Evolutionary conservation across 2,797 vertebrate genomes (phyloP), one percentile per base, ranked within the genome.

Genomic region (Ceyx erithaca): DNA sequence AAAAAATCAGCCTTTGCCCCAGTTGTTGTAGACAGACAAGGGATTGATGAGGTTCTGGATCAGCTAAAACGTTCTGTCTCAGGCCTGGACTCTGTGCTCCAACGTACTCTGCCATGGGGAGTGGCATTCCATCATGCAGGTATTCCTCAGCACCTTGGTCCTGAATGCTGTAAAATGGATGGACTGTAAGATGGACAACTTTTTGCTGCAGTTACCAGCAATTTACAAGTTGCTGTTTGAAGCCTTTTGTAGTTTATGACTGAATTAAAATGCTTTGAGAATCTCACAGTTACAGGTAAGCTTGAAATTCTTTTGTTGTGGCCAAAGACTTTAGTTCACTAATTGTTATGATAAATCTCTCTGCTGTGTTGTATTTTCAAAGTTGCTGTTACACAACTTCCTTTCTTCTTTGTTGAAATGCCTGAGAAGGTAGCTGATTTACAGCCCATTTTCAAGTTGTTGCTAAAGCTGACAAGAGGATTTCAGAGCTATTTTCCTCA

Each of bases 91-190:
- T 97, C 98, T 37, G 98, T 98, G 46, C 98, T 99, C 23, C 98
- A 98, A 64, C 98, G 98, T 70, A 98, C 99, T 30, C 98, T 99
- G 76, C 98, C 98, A 0, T 99, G 98, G 98, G 99, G 99, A 18
- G 99, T 99, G 87, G 99, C 98, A 28, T 99, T 99, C 96, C 99
- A 99, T 96, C 99, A 99, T 72, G 99, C 99, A 94, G 99, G 99
- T 99, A 97, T 81, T 90, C 19, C 30, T 90, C 45, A 79, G 10
- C 49, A 48, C 41, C 35, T 72, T 62, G 17, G 12, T 57, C 51
- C 88, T 51, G 54, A 54, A 54, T 69, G 81, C 68, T 66, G 19
- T 78, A 68, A 26, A 49, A 40, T 51, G 20, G 37, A 37, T 37
- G 37, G 37, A 37, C 37, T 37, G 37, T 37, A 37, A 37, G 37